Percentiles rank a stretch among this genome's conserved stretches.
These are phyloP conservation scores for Synergus umbraculus DNA, from an alignment of 2,888 invertebrate genomes.

Conservation along the genomic window DNA sequence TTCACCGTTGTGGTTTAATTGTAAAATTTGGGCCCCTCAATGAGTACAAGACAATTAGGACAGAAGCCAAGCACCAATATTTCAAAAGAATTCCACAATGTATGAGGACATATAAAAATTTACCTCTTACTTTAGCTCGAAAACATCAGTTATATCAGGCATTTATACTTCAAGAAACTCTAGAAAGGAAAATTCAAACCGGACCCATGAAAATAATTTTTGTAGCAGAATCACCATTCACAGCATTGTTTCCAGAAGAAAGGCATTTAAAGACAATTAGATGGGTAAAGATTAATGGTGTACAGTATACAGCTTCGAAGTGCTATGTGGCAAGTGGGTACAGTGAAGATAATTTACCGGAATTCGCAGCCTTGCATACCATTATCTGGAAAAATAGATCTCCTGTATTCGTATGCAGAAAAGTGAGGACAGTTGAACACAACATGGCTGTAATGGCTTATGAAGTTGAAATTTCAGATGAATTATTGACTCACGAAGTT, in stretches of 20 bases:
- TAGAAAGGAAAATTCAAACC: too few relatives aligned
- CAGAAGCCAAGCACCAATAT: constrained; percentile 38
- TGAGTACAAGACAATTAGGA: constrained; percentile 39
- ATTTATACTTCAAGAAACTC: too few relatives aligned
- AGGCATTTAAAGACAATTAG: not conserved
- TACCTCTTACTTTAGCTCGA: not conserved
- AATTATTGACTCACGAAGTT: too few relatives aligned
- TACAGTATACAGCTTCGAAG: not conserved
- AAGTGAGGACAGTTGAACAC: not conserved
- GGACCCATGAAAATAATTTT: too few relatives aligned
- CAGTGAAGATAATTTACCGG: not conserved
- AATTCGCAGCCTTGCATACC: not conserved
- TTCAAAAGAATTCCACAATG: constrained; percentile 40
- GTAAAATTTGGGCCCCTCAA: constrained; percentile 40
- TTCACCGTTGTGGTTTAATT: constrained; percentile 43
- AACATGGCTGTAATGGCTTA: not conserved
- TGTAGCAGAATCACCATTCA: too few relatives aligned
- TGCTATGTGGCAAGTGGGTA: not conserved
- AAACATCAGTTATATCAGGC: not conserved
- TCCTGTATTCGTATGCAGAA: not conserved
- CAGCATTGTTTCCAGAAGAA: too few relatives aligned
- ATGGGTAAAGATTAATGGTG: not conserved
- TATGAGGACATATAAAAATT: not conserved
- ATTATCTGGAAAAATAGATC: not conserved
- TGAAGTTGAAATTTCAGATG: not conserved